phyloP scores from a whole-genome alignment of 1,140 invertebrate genomes.

The Psilanteris sp. region DNA sequence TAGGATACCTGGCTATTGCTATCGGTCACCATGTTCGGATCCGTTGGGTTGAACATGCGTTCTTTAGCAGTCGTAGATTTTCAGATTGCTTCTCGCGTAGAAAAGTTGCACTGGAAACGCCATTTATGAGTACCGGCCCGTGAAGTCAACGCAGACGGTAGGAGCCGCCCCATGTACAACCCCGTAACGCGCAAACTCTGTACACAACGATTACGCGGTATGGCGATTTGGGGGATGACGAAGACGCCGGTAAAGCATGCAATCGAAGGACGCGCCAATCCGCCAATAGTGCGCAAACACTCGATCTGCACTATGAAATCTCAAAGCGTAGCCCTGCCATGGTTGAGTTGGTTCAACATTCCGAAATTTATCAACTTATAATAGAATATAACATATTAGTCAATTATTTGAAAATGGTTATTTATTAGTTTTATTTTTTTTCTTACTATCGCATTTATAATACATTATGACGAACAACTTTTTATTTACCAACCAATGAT shows the following conservation, averaged over 20 bases:
- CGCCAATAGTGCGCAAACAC: conserved; percentile 13
- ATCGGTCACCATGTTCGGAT: conserved; percentile 73
- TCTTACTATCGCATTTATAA: too few relatives aligned
- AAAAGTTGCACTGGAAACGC: conserved; percentile 45
- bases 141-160: conserved; percentile 56
- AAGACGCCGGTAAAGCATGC: conserved; percentile 40
- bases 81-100: conserved; percentile 15
- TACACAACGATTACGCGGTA: conserved; percentile 68
- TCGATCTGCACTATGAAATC: too few relatives aligned
- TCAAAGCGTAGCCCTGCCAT: too few relatives aligned
- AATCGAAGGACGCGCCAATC: conserved; percentile 59
- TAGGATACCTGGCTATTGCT: conserved; percentile 73
- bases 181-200: conserved; percentile 71
- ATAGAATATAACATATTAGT: too few relatives aligned
- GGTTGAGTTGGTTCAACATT: too few relatives aligned
- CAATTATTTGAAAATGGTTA: too few relatives aligned
- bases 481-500: too few relatives aligned
- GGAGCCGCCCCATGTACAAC: conserved; percentile 70
- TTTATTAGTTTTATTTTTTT: too few relatives aligned
- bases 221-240: conserved; percentile 34
- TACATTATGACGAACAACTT: too few relatives aligned
- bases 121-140: conserved; percentile 60
- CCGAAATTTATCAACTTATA: too few relatives aligned
- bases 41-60: conserved; percentile 6
- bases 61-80: neutral